phyloP scores from a whole-genome alignment of 2,888 invertebrate genomes.

The Caprella mutica region DNA sequence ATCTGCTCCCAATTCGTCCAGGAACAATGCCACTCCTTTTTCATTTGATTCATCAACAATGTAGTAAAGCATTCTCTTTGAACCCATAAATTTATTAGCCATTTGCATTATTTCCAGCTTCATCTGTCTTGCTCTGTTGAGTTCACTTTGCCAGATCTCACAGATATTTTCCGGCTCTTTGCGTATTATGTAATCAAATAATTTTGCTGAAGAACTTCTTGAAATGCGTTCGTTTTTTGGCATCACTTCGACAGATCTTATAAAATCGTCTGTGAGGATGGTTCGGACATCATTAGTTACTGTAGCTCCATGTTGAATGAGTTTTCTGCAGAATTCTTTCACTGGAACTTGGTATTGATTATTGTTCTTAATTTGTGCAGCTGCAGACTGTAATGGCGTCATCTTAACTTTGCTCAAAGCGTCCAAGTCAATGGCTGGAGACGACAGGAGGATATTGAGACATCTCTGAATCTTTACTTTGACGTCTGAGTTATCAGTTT shows the following conservation, averaged over 20 bases:
- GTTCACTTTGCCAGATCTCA: no score
- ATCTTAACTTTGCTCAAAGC: conserved; percentile 10
- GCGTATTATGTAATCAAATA: no score
- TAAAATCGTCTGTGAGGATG: conserved; percentile 8
- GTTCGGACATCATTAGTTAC: conserved; percentile 10
- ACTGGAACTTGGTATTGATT: no score
- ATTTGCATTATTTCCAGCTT: no score
- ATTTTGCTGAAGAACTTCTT: no score
- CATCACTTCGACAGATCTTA: conserved; percentile 9
- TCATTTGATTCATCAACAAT: conserved; percentile 12
- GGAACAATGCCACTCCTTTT: conserved; percentile 8
- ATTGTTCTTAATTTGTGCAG: conserved; percentile 2
- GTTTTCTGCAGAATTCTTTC: conserved; percentile 18
- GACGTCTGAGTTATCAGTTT: neutral
- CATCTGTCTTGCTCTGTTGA: no score
- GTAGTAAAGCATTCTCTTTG: conserved; percentile 17
- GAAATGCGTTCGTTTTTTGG: neutral
- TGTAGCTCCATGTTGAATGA: conserved; percentile 24
- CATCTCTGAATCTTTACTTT: neutral
- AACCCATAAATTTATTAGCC: conserved; percentile 17
- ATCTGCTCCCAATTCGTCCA: conserved; percentile 23
- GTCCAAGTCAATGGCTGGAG: conserved; percentile 16
- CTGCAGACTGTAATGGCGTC: conserved; percentile 25
- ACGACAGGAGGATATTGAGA: conserved; percentile 10
- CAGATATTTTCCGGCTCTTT: no score